Conservation (phyloP, 1,140 invertebrate species). For the Marisa cornuarietis region DNA sequence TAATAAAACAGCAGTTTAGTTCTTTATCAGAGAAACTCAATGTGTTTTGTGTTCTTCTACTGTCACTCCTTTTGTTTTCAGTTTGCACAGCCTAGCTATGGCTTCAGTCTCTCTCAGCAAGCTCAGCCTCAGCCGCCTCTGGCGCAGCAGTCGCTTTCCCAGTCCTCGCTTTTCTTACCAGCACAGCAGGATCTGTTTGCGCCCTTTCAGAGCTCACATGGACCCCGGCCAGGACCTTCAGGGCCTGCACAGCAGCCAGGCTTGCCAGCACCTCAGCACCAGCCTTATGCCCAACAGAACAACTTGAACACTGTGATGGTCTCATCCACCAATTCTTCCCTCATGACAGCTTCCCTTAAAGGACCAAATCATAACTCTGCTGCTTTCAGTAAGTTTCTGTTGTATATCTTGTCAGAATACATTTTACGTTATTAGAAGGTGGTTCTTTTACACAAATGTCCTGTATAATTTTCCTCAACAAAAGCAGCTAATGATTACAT, state of each 20-base stretch:
- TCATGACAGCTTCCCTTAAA: slow-evolving; percentile 90
- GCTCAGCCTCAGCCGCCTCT: slow-evolving; percentile 62
- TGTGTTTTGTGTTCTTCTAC: too few relatives aligned
- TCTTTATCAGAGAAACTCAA: too few relatives aligned
- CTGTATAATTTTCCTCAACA: not conserved
- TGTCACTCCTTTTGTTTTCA: not conserved
- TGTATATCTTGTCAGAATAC: not conserved
- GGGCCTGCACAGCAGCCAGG: slow-evolving; percentile 65
- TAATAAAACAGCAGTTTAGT: too few relatives aligned
- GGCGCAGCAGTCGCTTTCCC: slow-evolving; percentile 64
- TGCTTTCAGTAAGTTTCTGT: slow-evolving; percentile 43
- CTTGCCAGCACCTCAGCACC: slow-evolving; percentile 55
- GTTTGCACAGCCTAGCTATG: slow-evolving; percentile 69
- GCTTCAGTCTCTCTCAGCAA: slow-evolving; percentile 76
- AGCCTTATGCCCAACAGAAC: slow-evolving; percentile 48
- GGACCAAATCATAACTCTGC: slow-evolving; percentile 66
- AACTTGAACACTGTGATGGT: slow-evolving; percentile 86
- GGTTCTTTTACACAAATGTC: not conserved
- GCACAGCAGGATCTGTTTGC: slow-evolving; percentile 42
- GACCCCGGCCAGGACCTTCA: slow-evolving; percentile 10
- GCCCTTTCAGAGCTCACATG: slow-evolving; percentile 32
- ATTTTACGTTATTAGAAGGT: not conserved
- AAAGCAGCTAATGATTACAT: not conserved
- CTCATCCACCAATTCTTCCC: slow-evolving; percentile 84
- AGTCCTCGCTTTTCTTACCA: slow-evolving; percentile 56